A percentile compares a stretch with the other conserved stretches of the same genome.
phyloP scores from a whole-genome alignment of 2,113 vertebrate genomes.

The Actinemys pallida region DNA sequence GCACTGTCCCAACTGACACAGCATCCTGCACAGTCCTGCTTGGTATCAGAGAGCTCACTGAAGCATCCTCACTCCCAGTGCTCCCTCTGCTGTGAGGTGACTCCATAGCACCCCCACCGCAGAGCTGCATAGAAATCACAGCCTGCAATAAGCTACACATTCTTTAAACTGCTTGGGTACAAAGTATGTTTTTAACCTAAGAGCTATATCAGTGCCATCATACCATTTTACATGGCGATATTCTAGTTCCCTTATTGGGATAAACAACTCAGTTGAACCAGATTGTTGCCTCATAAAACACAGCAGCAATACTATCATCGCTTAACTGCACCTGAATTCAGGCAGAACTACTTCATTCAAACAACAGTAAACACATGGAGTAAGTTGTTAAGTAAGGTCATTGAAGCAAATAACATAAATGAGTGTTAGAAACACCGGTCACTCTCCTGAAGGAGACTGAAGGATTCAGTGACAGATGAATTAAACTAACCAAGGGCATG shows the following conservation, averaged over 20 bases:
- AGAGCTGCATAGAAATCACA: constrained; percentile 27
- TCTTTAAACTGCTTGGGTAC: constrained; percentile 65
- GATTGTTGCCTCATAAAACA: constrained; percentile 77
- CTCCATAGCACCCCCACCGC: background rate
- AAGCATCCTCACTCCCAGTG: fast-evolving
- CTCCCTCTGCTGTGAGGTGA: background rate
- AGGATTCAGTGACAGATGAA: constrained; percentile 56
- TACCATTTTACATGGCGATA: constrained; percentile 64
- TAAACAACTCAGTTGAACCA: constrained; percentile 67
- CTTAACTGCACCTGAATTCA: constrained; percentile 77
- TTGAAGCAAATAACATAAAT: constrained; percentile 66
- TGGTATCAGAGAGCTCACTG: background rate
- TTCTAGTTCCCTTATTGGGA: constrained; percentile 62
- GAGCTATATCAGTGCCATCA: constrained; percentile 46
- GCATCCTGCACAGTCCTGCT: background rate
- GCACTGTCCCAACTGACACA: background rate
- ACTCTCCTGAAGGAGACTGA: constrained; percentile 60
- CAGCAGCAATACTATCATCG: constrained; percentile 68
- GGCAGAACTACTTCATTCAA: constrained; percentile 73
- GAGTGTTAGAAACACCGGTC: constrained; percentile 6
- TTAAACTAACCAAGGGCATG: constrained; percentile 11
- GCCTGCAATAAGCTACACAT: constrained; percentile 59
- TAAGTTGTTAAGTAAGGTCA: constrained; percentile 72
- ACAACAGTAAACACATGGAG: constrained; percentile 73
- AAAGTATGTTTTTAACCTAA: constrained; percentile 63